Evolutionary conservation across 1,140 invertebrate genomes (phyloP).

Genomic region (Aplysia californica): DNA sequence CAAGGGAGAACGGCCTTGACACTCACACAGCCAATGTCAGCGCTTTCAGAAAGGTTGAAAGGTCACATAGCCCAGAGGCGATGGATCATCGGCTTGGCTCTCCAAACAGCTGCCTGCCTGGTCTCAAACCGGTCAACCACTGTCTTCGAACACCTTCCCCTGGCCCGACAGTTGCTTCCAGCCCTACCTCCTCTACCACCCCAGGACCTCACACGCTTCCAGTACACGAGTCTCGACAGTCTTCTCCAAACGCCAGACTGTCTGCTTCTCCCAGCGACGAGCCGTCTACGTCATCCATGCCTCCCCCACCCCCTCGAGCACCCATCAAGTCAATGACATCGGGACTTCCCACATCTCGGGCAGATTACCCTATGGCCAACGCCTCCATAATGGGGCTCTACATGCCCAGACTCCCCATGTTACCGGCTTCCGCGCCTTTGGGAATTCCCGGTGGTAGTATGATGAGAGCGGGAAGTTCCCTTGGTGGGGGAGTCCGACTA

Average conservation of each 20-base stretch:
- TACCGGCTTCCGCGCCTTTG: conserved; percentile 28
- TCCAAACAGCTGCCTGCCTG: too few relatives aligned
- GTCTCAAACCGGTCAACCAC: too few relatives aligned
- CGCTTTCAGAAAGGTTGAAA: conserved; percentile 62
- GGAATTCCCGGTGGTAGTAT: conserved; percentile 10
- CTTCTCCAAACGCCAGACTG: neutral
- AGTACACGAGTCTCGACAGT: neutral
- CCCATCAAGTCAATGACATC: conserved; percentile 15
- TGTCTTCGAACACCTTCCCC: too few relatives aligned
- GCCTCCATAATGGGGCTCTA: conserved; percentile 31
- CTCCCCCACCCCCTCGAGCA: conserved; percentile 7
- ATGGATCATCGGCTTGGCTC: too few relatives aligned
- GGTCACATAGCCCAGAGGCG: conserved; percentile 10
- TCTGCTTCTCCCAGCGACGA: neutral
- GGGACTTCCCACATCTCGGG: neutral
- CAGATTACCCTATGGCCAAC: neutral
- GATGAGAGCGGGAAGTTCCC: neutral
- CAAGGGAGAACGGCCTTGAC: neutral
- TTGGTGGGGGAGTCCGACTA: neutral
- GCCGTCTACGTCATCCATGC: conserved; percentile 14
- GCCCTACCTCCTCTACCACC: neutral
- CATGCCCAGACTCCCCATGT: conserved; percentile 33
- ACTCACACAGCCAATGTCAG: conserved; percentile 37
- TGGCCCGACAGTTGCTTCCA: too few relatives aligned
- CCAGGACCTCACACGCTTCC: neutral